Percentiles rank a stretch among this genome's conserved stretches.
Conservation (phyloP, 2,113 vertebrate species). For the Hippopotamus amphibius region DNA sequence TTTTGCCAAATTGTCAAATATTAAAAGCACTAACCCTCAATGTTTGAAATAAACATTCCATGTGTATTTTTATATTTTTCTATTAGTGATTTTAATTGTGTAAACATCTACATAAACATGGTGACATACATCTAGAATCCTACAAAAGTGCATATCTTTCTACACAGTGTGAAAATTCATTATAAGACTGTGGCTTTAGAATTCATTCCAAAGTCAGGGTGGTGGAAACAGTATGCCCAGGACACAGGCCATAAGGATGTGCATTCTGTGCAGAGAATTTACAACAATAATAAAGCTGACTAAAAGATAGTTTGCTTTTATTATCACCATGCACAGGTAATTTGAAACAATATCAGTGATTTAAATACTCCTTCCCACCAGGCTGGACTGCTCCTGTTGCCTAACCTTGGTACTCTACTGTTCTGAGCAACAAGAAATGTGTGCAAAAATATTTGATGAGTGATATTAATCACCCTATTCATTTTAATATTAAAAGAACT, state of each 20-base stretch:
- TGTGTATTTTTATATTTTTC: background rate
- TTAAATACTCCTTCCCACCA: slow-evolving; percentile 8
- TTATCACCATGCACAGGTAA: background rate
- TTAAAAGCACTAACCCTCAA: background rate
- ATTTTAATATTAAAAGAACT: slow-evolving; percentile 28
- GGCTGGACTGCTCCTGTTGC: background rate
- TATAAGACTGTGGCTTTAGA: background rate
- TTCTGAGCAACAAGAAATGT: background rate
- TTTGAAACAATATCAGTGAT: slow-evolving; percentile 44
- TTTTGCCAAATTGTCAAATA: background rate
- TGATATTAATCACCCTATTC: background rate
- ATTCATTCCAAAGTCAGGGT: background rate
- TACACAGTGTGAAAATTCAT: background rate
- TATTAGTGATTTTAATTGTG: background rate
- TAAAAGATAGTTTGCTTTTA: slow-evolving; percentile 27
- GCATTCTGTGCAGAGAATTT: background rate
- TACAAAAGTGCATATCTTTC: background rate
- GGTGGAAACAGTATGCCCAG: background rate
- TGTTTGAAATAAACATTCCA: slow-evolving; percentile 28
- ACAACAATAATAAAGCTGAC: slow-evolving; percentile 41
- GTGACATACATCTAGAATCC: background rate
- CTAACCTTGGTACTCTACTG: background rate
- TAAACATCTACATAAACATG: background rate
- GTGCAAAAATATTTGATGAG: background rate
- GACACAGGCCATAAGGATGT: background rate